A percentile compares a stretch with the other conserved stretches of the same genome.
phyloP scores from a whole-genome alignment of 2,113 vertebrate species.

The Holacanthus passer region DNA sequence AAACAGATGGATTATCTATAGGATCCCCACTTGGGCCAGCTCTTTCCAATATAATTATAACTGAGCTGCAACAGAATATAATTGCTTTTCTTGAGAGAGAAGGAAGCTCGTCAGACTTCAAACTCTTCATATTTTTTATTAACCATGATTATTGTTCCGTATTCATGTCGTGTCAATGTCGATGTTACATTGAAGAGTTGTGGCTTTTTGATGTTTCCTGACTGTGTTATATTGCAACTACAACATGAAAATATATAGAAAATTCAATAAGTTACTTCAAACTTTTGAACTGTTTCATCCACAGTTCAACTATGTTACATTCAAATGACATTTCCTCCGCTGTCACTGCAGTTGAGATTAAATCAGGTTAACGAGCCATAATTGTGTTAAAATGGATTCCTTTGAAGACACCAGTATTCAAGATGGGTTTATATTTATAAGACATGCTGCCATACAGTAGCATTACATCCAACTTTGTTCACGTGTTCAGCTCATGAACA shows the following conservation, averaged over 20 bases:
- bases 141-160: neutral
- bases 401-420: no score
- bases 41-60: neutral
- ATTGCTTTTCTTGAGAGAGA: neutral
- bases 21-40: neutral
- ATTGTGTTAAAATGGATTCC: no score
- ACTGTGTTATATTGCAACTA: neutral
- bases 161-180: no score
- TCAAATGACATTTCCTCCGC: no score
- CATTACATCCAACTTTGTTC: no score
- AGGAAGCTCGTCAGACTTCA: no score
- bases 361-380: neutral
- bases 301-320: neutral
- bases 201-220: neutral
- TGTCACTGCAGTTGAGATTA: neutral
- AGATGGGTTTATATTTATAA: no score
- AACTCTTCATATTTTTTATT: no score
- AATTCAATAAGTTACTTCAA: neutral
- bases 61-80: neutral
- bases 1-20: neutral
- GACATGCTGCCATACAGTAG: no score
- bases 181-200: no score
- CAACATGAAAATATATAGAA: neutral
- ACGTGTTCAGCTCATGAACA: no score
- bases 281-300: neutral